Base-by-base conservation (phyloP, 2,113 vertebrate species). In the Syngnathoides biaculeatus region DNA sequence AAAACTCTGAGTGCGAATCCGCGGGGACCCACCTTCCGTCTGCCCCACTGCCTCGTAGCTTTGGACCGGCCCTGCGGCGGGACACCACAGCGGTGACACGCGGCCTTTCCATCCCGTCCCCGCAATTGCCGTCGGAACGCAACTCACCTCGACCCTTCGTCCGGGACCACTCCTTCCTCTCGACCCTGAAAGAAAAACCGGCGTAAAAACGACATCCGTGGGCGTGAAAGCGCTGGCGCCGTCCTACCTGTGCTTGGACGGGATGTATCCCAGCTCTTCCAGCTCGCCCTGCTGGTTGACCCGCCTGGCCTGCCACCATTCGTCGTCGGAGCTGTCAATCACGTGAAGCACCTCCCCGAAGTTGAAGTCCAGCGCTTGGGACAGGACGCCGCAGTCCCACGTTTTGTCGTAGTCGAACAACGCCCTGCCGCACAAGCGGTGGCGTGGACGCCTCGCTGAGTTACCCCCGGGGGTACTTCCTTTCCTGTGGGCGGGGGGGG, bases 271-370 rank as follows among this genome's bases (percentile, higher is more conserved):
- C 0, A 92, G 80, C 90, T 94, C 68, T 90, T 92, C 94, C 0
- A 92, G 86, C 80, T 94, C 93, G 2, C 94, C 94, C 79, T 94
- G 93, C 0, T 93, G 90, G 78, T 89, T 92, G 19, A 95, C 90
- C 0, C 93, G 85, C 38, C 95, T 85, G 0, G 95, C 95, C 87
- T 95, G 95, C 95, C 95, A 96, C 95, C 95, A 96, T 39, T 96
- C 94, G 12, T 96, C 95, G 0, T 96, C 95, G 0, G 88, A 79
- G 65, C 94, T 93, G 47, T 96, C 94, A 0, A 93, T 90, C 58
- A 96, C 95, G 0, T 96, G 94, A 13, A 96, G 91, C 13, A 96
- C 89, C 12, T 96, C 95, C 9, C 95, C 95, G 0, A 95, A 96
- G 75, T 79, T 92, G 75, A 96, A 96, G 86, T 95, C 94, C 80